These are phyloP conservation scores for Pachymerium ferrugineum DNA, from an alignment of 2,888 invertebrate species.

Conservation along the genomic window DNA sequence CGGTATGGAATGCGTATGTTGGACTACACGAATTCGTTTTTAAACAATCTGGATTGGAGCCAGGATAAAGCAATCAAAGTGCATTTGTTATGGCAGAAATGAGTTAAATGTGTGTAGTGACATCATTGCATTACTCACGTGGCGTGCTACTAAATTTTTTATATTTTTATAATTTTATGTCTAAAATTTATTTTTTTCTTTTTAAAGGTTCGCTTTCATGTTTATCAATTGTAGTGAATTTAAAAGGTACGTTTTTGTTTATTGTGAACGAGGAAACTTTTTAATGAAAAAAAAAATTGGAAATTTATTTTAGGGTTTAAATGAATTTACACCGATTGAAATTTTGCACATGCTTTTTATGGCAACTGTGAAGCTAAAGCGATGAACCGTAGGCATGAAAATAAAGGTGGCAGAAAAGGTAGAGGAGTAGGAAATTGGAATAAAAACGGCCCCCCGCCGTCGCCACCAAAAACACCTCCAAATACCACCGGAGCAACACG, in stretches of 20 bases:
- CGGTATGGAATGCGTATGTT: background rate
- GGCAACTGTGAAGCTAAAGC: background rate
- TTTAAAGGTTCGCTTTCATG: background rate
- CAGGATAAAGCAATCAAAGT: background rate
- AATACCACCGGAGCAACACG: background rate
- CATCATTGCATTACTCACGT: background rate
- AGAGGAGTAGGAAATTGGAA: background rate
- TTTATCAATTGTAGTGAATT: background rate
- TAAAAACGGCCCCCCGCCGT: background rate
- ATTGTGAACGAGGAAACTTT: no score
- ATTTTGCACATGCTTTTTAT: no score
- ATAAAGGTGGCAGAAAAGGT: conserved; percentile 21
- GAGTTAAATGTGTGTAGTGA: background rate
- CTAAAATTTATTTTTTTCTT: background rate
- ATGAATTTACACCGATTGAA: no score
- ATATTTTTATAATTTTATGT: background rate
- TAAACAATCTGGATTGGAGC: background rate
- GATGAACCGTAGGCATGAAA: conserved; percentile 32
- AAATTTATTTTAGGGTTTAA: no score
- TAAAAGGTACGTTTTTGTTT: background rate
- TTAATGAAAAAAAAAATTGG: no score
- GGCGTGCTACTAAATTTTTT: background rate
- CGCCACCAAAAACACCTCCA: background rate
- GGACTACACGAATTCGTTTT: no score
- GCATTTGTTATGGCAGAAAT: background rate